phyloP scores from a whole-genome alignment of 2,113 vertebrate genomes.

The Corapipo altera region DNA sequence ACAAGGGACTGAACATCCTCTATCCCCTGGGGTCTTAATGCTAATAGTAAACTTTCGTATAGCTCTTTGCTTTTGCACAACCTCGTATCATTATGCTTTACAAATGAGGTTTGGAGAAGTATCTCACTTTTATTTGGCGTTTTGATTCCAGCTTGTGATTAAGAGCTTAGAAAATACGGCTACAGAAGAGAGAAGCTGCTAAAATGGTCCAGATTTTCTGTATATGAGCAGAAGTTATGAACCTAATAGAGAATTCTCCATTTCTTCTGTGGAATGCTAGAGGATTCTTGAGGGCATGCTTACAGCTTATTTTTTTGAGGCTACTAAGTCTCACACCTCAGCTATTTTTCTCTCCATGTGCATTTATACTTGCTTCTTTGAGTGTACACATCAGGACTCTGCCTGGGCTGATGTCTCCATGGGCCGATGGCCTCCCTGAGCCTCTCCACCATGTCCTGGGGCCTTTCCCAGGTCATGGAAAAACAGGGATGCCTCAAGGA shows the following conservation, averaged over 20 bases:
- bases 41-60: neutral
- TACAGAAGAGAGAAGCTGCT: neutral
- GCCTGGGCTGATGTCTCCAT: fast-evolving
- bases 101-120: neutral
- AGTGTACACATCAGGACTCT: neutral
- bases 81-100: neutral
- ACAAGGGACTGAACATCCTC: neutral
- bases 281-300: neutral
- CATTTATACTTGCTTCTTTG: neutral
- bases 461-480: neutral
- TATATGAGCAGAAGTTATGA: neutral
- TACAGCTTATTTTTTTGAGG: neutral
- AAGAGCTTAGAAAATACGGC: neutral
- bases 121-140: neutral
- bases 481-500: neutral
- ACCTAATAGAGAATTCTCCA: neutral
- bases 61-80: neutral
- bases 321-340: neutral
- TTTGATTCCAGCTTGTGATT: neutral
- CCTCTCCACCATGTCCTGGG: neutral
- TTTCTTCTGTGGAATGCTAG: neutral
- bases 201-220: neutral
- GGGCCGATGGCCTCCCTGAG: fast-evolving
- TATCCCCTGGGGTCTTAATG: neutral
- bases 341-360: fast-evolving